Evolutionary conservation across 1,140 invertebrate species (phyloP), one percentile per base, ranked within the genome.

Genomic region (Sycophaga agraensis): DNA sequence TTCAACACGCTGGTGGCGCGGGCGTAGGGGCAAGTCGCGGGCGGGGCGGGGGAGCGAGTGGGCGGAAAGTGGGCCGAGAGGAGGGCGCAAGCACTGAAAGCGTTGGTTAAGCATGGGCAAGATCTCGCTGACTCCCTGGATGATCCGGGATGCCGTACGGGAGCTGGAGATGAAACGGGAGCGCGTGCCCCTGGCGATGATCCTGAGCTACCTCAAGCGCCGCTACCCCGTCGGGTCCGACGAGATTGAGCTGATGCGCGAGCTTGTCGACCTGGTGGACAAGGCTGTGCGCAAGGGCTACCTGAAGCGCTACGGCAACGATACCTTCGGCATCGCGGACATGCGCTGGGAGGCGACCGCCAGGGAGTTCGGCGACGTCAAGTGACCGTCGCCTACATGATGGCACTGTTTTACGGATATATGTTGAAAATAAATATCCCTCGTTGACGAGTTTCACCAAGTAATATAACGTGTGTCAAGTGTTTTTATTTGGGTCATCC

Each of bases 281-380:
- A 45, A 45, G 12, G 54, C 61, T 6, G 61, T 58, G 0, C 57
- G 53, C 26, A 5, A 22, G 2, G 61, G 61, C 4, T 57, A 24
- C 31, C 11, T 63, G 8, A 24, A n/a, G 0, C 24, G 31, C 0
- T 57, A 6, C 19, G 1, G 46, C 12, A 54, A 63, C 12, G 17
- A 31, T 24, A 37, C 46, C 0, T 63, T 26, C 35, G 1, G 1
- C 2, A 21, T 63, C 1, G 21, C 61, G 6, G 53, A 17, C 1
- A 11, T 58, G 0, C 26, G 48, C 1, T 58, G 54, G 61, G 11
- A 57, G 12, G 54, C 61, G 9, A 53, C 6, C 31, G 26, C 24
- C 24, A 9, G 19, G 2, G 61, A 63, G 21, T 57, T 51, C 26
- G 61, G n/a, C n/a, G n/a, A n/a, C n/a, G n/a, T n/a, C n/a, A n/a